Percentiles rank a stretch among this genome's conserved stretches.
These are phyloP conservation scores for Strigamia transsilvanica DNA, from an alignment of 2,888 invertebrate genomes.

Conservation along the genomic window DNA sequence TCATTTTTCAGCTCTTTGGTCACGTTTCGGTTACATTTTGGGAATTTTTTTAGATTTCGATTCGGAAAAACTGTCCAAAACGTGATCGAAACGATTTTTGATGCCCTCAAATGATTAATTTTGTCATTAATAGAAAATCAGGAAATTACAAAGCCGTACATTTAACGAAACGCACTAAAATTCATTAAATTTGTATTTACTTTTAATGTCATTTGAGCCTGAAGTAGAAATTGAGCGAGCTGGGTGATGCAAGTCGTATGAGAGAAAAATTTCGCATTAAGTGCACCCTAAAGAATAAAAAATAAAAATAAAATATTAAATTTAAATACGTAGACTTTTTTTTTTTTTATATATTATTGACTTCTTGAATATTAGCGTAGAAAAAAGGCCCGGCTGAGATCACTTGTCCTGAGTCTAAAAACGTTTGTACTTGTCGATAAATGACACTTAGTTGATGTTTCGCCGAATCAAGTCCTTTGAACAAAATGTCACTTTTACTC, in stretches of 20 bases:
- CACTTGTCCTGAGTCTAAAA: slow-evolving; percentile 81
- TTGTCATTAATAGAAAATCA: too few relatives aligned
- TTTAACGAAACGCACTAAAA: too few relatives aligned
- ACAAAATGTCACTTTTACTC: slow-evolving; percentile 70
- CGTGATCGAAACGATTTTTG: too few relatives aligned
- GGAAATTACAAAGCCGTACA: too few relatives aligned
- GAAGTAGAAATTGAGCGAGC: slow-evolving; percentile 76
- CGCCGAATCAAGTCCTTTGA: slow-evolving; percentile 74
- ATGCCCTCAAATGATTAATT: too few relatives aligned
- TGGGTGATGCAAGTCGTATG: slow-evolving; percentile 74
- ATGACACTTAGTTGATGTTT: slow-evolving; percentile 75
- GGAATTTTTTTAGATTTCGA: too few relatives aligned
- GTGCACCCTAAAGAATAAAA: slow-evolving; percentile 62
- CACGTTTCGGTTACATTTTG: too few relatives aligned
- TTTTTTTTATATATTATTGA: slow-evolving; percentile 62
- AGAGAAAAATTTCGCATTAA: slow-evolving; percentile 65
- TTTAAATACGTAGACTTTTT: too few relatives aligned
- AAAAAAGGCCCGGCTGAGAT: slow-evolving; percentile 87
- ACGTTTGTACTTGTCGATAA: slow-evolving; percentile 78
- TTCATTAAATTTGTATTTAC: not conserved
- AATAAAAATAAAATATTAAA: not conserved
- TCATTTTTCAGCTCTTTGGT: too few relatives aligned
- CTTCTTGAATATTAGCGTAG: slow-evolving; percentile 85
- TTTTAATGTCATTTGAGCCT: slow-evolving; percentile 72
- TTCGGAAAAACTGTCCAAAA: too few relatives aligned